phyloP scores from a whole-genome alignment of 2,888 invertebrate species.

The Diplazon laetatorius region DNA sequence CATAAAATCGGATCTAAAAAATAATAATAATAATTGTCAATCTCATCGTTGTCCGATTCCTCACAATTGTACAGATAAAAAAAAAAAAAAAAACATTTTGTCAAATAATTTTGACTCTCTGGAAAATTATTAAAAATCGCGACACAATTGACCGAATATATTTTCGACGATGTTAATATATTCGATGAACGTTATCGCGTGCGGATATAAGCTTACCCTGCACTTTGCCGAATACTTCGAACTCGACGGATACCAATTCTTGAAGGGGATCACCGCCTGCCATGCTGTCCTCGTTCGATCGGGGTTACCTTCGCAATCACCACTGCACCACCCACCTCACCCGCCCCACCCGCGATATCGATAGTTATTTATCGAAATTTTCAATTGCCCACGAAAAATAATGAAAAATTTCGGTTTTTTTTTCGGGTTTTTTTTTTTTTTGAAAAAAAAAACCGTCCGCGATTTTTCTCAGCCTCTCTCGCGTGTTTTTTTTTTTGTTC shows the following conservation, averaged over 20 bases:
- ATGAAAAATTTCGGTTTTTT: constrained; percentile 12
- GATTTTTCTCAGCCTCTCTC: constrained; percentile 48
- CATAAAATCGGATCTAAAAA: too few species aligned
- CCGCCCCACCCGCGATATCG: constrained; percentile 42
- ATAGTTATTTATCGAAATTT: constrained; percentile 22
- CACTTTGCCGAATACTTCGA: constrained; percentile 95
- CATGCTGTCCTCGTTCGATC: constrained; percentile 68
- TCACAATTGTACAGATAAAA: background rate
- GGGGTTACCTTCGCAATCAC: constrained; percentile 58
- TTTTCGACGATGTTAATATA: too few species aligned
- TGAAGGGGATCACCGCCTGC: constrained; percentile 74
- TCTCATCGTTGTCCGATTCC: too few species aligned
- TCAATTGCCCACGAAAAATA: constrained; percentile 34
- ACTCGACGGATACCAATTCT: constrained; percentile 90
- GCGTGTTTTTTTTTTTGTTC: constrained; percentile 56
- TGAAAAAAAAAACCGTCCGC: too few species aligned
- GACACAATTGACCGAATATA: too few species aligned
- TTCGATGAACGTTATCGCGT: too few species aligned
- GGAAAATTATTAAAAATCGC: background rate
- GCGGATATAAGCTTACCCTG: constrained; percentile 87
- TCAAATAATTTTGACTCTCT: background rate
- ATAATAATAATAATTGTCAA: background rate
- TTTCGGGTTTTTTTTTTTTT: constrained; percentile 47
- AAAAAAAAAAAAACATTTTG: background rate
- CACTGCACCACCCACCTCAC: constrained; percentile 45